Base-by-base conservation (phyloP, 2,797 vertebrate genomes). In the Clarias fuscus region DNA sequence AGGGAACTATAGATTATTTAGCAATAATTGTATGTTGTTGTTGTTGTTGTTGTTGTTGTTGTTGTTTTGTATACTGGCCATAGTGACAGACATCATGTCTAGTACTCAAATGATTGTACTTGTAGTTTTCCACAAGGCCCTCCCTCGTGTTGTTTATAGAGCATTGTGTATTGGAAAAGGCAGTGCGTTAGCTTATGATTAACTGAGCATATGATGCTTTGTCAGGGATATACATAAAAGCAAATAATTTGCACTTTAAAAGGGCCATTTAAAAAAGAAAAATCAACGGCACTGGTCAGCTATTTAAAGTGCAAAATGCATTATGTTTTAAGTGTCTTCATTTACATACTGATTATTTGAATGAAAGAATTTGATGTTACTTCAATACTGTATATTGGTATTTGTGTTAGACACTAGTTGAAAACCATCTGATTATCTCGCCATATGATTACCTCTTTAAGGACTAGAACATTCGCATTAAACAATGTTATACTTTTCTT, bases 91-190 rank as follows among this genome's bases (percentile, higher is more conserved):
- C 40, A n/a, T 4, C 5, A 11, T 20, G 40, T 73, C 71, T 73
- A 48, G 37, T 24, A 37, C 10, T 72, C 37, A 43, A 40, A 72
- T 13, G 70, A 43, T 22, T 40, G 33, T 40, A 10, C 68, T 43
- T 72, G 37, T 24, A 43, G 37, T 72, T 72, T 72, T 72, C 70
- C 70, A 72, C 37, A 43, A 72, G 70, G 70, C 37, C 33, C 68
- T 37, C 33, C 33, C 33, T 37, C 18, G 68, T 71, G 7, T 37
- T 40, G 68, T 71, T 43, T 73, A 85, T 18, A 27, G 56, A 62
- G 56, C 71, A 37, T 70, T 77, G 70, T 83, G 20, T 33, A 85
- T 78, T 61, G 83, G 78, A 89, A 87, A 73, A 53, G 1, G 1
- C 24, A 5, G 15, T 14, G 43, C 40, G 20, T 71, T 43, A 48